These are phyloP conservation scores for Menidia beryllina DNA, from an alignment of 2,113 vertebrate species.

Conservation along the genomic window DNA sequence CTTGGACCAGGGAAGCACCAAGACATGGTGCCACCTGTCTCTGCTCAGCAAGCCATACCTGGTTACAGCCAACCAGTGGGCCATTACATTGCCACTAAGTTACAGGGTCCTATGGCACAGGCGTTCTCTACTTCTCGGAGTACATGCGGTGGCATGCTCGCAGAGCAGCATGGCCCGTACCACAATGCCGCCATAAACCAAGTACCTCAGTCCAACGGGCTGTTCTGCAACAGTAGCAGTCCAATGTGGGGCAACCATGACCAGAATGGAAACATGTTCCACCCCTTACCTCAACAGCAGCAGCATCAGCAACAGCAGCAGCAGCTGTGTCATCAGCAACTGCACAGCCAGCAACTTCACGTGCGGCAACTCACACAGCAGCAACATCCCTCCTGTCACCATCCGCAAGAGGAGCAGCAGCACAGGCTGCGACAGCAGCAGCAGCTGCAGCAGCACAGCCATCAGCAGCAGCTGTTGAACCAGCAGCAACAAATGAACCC, in stretches of 20 bases:
- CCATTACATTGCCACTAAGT: conserved; percentile 89
- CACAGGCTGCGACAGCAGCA: conserved; percentile 68
- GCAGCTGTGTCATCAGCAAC: conserved; percentile 73
- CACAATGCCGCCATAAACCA: conserved; percentile 87
- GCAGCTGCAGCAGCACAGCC: conserved; percentile 72
- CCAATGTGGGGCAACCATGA: conserved; percentile 97
- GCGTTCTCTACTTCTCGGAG: conserved; percentile 82
- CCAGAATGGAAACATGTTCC: conserved; percentile 78
- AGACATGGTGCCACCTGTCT: conserved; percentile 64
- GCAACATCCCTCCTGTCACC: conserved; percentile 68
- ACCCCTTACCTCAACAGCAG: conserved; percentile 69
- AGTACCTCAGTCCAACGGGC: conserved; percentile 88
- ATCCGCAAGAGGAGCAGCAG: conserved; percentile 70
- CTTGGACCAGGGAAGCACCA: conserved; percentile 87
- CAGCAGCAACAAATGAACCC: conserved; percentile 87
- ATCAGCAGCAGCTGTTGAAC: conserved; percentile 76
- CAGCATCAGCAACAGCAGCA: conserved; percentile 66
- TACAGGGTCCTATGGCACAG: conserved; percentile 81
- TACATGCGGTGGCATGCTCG: conserved; percentile 78
- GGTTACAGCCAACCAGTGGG: conserved; percentile 87
- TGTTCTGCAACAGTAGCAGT: conserved; percentile 91
- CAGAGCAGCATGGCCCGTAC: conserved; percentile 89
- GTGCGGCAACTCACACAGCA: conserved; percentile 66
- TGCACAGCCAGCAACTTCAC: conserved; percentile 78
- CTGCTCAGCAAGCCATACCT: conserved; percentile 71